A percentile compares a stretch with the other conserved stretches of the same genome.
These are phyloP conservation scores for Liasis olivaceus DNA, from an alignment of 2,797 vertebrate genomes.

Conservation along the genomic window DNA sequence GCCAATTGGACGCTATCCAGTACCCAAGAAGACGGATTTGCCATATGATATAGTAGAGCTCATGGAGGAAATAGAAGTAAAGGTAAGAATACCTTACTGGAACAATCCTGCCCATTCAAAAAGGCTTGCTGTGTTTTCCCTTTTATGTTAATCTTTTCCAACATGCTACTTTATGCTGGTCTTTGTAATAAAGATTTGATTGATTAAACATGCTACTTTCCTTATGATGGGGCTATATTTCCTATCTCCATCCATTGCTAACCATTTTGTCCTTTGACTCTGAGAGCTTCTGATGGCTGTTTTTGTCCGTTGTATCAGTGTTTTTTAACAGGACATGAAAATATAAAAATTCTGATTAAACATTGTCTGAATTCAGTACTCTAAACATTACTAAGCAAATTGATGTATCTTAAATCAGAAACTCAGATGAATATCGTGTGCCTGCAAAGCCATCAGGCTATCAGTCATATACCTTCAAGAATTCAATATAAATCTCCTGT, in stretches of 20 bases:
- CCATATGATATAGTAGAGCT: slow-evolving; percentile 85
- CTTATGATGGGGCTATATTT: background rate
- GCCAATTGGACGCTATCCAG: slow-evolving; percentile 76
- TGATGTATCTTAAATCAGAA: background rate
- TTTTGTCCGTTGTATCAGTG: background rate
- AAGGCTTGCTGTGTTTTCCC: background rate
- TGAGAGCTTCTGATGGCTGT: background rate
- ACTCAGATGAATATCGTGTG: background rate
- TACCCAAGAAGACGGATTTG: slow-evolving; percentile 85
- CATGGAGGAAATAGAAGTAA: slow-evolving; percentile 85
- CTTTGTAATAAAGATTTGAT: too few species aligned
- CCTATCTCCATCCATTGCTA: background rate
- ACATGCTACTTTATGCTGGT: background rate
- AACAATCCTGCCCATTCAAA: background rate
- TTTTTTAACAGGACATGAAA: background rate
- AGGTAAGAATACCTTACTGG: slow-evolving; percentile 68
- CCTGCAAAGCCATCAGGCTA: background rate
- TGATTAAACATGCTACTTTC: background rate
- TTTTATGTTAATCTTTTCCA: background rate
- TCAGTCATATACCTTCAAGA: background rate
- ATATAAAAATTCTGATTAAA: background rate
- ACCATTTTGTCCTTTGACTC: background rate
- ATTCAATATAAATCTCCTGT: background rate
- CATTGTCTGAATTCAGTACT: background rate
- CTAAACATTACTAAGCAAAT: background rate